phyloP scores from a whole-genome alignment of 2,888 invertebrate species.

The Tromatobia lineatoria region DNA sequence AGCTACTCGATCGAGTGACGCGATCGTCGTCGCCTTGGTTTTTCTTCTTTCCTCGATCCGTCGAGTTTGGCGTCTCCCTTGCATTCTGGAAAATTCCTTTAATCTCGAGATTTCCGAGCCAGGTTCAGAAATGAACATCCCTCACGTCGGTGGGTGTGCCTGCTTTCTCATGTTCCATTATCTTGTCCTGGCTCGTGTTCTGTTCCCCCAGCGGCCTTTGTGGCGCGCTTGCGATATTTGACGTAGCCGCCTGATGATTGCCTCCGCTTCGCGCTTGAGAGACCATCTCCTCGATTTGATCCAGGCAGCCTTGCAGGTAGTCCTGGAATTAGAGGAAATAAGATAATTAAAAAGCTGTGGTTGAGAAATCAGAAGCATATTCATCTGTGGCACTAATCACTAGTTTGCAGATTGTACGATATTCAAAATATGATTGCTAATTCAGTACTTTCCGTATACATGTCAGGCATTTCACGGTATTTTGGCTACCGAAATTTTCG shows the following conservation, averaged over 20 bases:
- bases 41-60: conserved; percentile 12
- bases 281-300: conserved; percentile 93
- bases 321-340: conserved; percentile 87
- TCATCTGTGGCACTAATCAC: too few species aligned
- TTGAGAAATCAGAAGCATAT: too few species aligned
- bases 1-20: conserved; percentile 9
- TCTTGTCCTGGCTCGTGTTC: conserved; percentile 85
- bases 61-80: conserved; percentile 8
- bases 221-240: conserved; percentile 68
- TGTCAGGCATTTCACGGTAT: too few species aligned
- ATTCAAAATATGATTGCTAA: too few species aligned
- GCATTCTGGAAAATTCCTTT: conserved; percentile 39
- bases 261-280: conserved; percentile 86
- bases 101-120: conserved; percentile 61
- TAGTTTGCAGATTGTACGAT: too few species aligned
- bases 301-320: conserved; percentile 92
- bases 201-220: conserved; percentile 82
- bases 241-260: conserved; percentile 84
- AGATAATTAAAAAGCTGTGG: conserved; percentile 65
- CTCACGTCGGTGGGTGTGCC: conserved; percentile 95
- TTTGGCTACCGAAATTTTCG: too few species aligned
- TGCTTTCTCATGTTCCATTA: conserved; percentile 90
- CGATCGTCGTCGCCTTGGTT: conserved; percentile 11
- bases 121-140: conserved; percentile 91
- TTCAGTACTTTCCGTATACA: too few species aligned